Evolutionary conservation across 2,797 vertebrate genomes (phyloP).

Genomic region (Peromyscus attwateri): DNA sequence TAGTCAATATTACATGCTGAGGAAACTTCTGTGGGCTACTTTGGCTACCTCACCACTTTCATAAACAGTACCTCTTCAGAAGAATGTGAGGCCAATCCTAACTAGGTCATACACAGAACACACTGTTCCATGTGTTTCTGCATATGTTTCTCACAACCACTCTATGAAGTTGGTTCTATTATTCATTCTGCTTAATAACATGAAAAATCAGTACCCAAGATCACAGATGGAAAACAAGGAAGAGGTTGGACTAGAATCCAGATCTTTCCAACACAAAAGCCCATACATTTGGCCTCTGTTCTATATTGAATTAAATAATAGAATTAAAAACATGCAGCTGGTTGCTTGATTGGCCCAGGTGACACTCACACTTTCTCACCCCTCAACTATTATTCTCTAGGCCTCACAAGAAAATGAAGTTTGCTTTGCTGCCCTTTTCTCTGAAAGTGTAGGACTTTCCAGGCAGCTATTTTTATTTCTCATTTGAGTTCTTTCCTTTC

Average conservation of each 20-base stretch:
- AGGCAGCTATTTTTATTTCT: conserved; percentile 37
- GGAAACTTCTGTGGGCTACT: background rate
- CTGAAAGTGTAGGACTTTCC: background rate
- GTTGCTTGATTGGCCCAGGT: background rate
- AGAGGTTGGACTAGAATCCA: background rate
- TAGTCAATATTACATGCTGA: background rate
- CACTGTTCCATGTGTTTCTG: background rate
- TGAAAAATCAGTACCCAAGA: background rate
- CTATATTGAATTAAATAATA: background rate
- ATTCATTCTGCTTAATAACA: background rate
- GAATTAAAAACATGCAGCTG: background rate
- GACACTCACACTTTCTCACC: background rate
- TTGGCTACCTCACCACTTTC: background rate
- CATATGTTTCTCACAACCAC: background rate
- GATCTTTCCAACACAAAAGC: background rate
- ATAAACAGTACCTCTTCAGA: background rate
- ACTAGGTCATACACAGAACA: background rate
- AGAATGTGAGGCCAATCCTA: background rate
- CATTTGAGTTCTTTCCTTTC: conserved; percentile 13
- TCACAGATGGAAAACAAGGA: background rate
- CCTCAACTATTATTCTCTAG: background rate
- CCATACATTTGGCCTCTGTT: rapidly evolving
- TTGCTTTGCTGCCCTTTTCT: background rate
- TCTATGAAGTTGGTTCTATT: background rate
- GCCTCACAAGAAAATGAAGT: conserved; percentile 51